Conservation (phyloP, 2,888 invertebrate genomes). For the Tenthredo amoena region DNA sequence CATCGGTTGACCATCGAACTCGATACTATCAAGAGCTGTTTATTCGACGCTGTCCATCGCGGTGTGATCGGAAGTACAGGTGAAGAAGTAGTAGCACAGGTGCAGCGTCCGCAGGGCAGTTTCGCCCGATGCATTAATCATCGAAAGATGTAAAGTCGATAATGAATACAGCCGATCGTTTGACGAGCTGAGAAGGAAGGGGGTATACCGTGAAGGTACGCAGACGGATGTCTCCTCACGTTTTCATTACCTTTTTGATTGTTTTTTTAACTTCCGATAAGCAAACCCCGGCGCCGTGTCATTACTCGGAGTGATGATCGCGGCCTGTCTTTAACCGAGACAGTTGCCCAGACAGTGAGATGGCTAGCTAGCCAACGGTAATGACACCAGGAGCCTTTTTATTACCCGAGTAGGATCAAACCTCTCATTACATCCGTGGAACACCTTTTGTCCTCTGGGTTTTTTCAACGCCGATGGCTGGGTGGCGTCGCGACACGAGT, state of each 20-base stretch:
- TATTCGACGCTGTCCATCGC: background rate
- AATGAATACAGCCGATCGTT: background rate
- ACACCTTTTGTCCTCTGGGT: conserved; percentile 67
- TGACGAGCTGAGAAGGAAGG: too few relatives aligned
- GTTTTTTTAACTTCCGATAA: background rate
- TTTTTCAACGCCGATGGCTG: conserved; percentile 14
- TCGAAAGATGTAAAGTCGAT: conserved; percentile 16
- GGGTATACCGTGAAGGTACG: too few relatives aligned
- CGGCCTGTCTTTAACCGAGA: background rate
- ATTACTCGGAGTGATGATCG: background rate
- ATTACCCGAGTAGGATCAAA: conserved; percentile 64
- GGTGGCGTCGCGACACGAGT: background rate
- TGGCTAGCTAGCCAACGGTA: background rate
- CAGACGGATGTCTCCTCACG: too few relatives aligned
- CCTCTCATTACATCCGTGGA: conserved; percentile 66
- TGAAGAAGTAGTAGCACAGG: conserved; percentile 17
- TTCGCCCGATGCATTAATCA: background rate
- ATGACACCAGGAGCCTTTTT: conserved; percentile 27
- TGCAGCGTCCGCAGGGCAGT: background rate
- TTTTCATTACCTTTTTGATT: too few relatives aligned
- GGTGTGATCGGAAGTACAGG: conserved; percentile 33
- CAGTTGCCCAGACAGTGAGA: background rate
- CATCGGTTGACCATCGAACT: background rate
- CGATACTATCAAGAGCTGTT: background rate
- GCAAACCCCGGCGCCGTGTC: background rate